Evolutionary conservation across 2,113 vertebrate genomes (phyloP).

Genomic region (Carlito syrichta): DNA sequence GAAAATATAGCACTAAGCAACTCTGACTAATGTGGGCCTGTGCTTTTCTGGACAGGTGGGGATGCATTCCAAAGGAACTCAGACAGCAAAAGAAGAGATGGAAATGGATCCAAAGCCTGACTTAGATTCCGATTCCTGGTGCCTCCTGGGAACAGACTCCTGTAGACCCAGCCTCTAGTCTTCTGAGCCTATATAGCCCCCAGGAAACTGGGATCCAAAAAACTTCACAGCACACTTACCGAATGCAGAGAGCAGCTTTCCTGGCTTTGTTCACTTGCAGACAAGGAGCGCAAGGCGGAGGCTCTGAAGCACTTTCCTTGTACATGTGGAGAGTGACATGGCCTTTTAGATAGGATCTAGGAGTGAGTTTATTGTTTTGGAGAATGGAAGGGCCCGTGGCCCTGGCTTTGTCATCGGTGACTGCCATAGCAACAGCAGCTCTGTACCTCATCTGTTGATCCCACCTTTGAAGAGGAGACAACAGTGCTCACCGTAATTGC

Average conservation of each 20-base stretch:
- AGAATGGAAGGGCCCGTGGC: slow-evolving; percentile 69
- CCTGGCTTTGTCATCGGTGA: slow-evolving; percentile 76
- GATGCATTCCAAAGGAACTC: slow-evolving; percentile 84
- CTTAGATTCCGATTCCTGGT: slow-evolving; percentile 88
- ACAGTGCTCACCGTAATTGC: slow-evolving; percentile 54
- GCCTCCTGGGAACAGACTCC: slow-evolving; percentile 87
- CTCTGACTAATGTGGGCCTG: slow-evolving; percentile 29
- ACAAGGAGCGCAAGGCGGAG: slow-evolving; percentile 77
- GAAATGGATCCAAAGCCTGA: slow-evolving; percentile 85
- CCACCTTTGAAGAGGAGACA: slow-evolving; percentile 77
- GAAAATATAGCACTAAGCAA: background rate
- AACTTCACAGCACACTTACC: slow-evolving; percentile 85
- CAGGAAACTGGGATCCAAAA: slow-evolving; percentile 79
- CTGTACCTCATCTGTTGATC: slow-evolving; percentile 71
- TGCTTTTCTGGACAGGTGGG: slow-evolving; percentile 80
- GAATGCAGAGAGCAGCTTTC: slow-evolving; percentile 84
- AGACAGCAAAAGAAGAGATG: slow-evolving; percentile 84
- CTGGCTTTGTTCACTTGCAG: slow-evolving; percentile 84
- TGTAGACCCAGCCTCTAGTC: slow-evolving; percentile 86
- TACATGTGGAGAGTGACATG: slow-evolving; percentile 70
- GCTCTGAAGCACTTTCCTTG: slow-evolving; percentile 79
- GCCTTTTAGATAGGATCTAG: slow-evolving; percentile 81
- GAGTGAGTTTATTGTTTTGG: slow-evolving; percentile 77
- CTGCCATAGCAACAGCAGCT: slow-evolving; percentile 78
- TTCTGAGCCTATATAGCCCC: slow-evolving; percentile 73